Conservation (phyloP, 2,797 vertebrate genomes). For the Hapalemur alaotrensis region DNA sequence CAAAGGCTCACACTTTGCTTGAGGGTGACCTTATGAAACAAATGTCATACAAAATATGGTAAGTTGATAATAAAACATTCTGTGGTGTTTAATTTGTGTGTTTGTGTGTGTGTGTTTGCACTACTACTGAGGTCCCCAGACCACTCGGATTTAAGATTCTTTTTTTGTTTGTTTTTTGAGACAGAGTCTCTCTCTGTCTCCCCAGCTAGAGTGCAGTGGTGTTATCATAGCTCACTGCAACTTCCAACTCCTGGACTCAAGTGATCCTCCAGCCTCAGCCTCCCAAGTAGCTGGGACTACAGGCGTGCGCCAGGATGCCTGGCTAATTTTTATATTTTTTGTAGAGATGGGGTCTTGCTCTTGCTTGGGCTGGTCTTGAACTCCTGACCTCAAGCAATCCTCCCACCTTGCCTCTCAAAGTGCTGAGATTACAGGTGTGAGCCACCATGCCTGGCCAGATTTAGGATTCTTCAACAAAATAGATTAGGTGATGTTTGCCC, state of each 20-base stretch:
- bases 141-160: background rate
- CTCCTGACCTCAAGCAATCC: too few species aligned
- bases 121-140: background rate
- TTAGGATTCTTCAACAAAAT: background rate
- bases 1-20: background rate
- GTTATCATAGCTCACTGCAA: background rate
- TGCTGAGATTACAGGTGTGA: background rate
- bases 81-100: background rate
- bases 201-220: background rate
- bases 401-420: background rate
- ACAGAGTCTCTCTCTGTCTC: background rate
- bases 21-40: background rate
- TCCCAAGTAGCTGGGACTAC: too few species aligned
- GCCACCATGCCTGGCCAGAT: background rate
- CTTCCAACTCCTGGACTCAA: background rate
- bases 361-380: too few species aligned
- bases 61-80: background rate
- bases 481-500: background rate
- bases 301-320: too few species aligned
- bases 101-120: background rate
- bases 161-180: background rate
- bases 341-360: too few species aligned
- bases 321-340: too few species aligned
- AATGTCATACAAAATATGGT: background rate
- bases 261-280: background rate